Base-by-base conservation (phyloP, 2,113 vertebrate species). In the Hydrochoerus hydrochaeris region DNA sequence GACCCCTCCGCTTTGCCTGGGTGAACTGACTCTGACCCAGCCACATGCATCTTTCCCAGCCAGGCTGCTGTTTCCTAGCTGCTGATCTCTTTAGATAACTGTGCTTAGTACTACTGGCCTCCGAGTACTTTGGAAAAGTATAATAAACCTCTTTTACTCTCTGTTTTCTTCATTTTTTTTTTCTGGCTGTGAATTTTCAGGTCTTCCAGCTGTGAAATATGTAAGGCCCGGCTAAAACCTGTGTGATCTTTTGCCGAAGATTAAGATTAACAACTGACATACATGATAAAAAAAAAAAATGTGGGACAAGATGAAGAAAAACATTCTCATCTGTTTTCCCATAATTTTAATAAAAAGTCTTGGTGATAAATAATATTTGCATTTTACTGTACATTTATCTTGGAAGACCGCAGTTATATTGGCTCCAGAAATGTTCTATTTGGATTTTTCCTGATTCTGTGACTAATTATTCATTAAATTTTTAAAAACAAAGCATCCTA, bases 41-140 rank as follows among this genome's bases (percentile, higher is more conserved):
- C 96, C 94, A 97, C 20, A 0, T 98, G 98, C 97, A 96, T 94
- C 90, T 98, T 98, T 98, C 98, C 98, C 98, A 98, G 98, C 97
- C 98, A 98, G 98, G 97, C 97, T 91, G 77, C 95, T 98, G 97
- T 97, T 98, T 98, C 97, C 90, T 97, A 97, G 98, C 97, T 98
- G 98, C 71, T 98, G 96, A 98, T 98, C 95, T 97, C 97, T 98
- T 98, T 97, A 98, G 95, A 97, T 98, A 98, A 97, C 97, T 97
- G 92, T 95, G 73, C 81, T 98, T 98, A n/a, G n/a, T n/a, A n/a
- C n/a, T 97, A 98, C 96, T 96, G 95, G 96, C 98, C 98, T 98
- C 97, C 28, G 77, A 97, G 73, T 97, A 98, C 94, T 97, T 98
- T 98, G 98, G 98, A 98, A 98, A 98, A 96, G 77, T 95, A 95